Base-by-base conservation (phyloP, 2,888 invertebrate species). In the Andrena fulva region DNA sequence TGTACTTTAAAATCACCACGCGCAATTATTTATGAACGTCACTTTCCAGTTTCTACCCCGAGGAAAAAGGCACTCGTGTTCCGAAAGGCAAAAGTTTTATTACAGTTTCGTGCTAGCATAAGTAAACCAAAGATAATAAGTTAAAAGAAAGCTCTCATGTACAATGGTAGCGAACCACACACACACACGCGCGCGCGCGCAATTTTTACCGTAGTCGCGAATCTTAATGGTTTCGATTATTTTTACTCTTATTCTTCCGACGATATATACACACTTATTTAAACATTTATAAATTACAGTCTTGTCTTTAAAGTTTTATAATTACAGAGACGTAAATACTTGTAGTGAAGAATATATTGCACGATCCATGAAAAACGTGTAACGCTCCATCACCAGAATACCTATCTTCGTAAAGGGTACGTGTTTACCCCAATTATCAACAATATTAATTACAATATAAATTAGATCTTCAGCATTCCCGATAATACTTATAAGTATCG, bases 401-500 rank as follows among this genome's bases (percentile, higher is more conserved):
- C 31, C 56, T 87, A 77, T 66, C 69, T 71, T 73, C 35, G 27
- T 76, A 59, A 77, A 16, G 20, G 27, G 5, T 52, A 48, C 63
- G 60, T 77, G 62, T 83, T 77, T 56, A 64, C 67, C 66, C 52
- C 33, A 63, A 35, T 60, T 72, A 64, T 68, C 63, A 33, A 54
- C 68, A 31, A 12, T 48, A 35, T 52, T 75, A 74, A 78, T 82
- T 85, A 59, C 75, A 75, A 82, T 62, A 54, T 42, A 42, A 72
- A 76, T 86, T 70, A 72, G 42, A 56, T 54, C 48, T 29, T 7
- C 27, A 75, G 59, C 20, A 29, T 63, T 27, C 24, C 24, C 20
- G n/a, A 71, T 80, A 86, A 89, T 84, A 82, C 73, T 84, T 48
- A 52, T 33, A 72, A 84, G 71, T 82, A 88, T 84, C 84, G 89